These are phyloP conservation scores for Eriosoma lanigerum DNA, from an alignment of 1,140 invertebrate genomes.

Conservation along the genomic window DNA sequence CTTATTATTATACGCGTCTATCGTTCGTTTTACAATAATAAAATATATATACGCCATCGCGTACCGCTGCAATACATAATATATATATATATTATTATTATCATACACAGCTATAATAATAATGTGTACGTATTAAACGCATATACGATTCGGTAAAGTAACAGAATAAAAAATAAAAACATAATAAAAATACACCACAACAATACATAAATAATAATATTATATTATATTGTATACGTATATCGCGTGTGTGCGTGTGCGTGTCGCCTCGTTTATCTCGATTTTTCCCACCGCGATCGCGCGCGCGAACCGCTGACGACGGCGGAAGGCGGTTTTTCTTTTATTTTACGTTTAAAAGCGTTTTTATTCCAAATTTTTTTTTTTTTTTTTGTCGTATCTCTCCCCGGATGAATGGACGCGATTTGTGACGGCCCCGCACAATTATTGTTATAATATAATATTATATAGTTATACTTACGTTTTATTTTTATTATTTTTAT, in stretches of 20 bases:
- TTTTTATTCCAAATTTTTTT: constrained; percentile 1
- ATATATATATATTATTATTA: too few species aligned
- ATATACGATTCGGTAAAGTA: too few species aligned
- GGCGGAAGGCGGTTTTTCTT: neutral
- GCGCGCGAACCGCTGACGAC: constrained; percentile 5
- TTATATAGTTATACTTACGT: too few species aligned
- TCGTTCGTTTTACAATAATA: too few species aligned
- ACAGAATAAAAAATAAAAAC: too few species aligned
- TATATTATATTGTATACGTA: neutral
- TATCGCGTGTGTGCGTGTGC: neutral
- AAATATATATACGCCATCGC: too few species aligned
- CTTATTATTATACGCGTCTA: neutral
- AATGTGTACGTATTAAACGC: too few species aligned
- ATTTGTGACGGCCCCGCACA: constrained; percentile 12
- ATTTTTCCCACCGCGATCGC: neutral
- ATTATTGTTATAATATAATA: neutral
- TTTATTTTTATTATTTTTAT: neutral
- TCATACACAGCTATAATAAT: too few species aligned
- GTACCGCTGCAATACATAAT: too few species aligned
- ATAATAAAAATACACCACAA: too few species aligned
- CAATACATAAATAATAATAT: too few species aligned
- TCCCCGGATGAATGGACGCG: constrained; percentile 7
- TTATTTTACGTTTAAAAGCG: neutral
- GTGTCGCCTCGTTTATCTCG: neutral
- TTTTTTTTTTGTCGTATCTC: neutral